Evolutionary conservation across 2,797 vertebrate species (phyloP).

Genomic region (Sebastes minor): DNA sequence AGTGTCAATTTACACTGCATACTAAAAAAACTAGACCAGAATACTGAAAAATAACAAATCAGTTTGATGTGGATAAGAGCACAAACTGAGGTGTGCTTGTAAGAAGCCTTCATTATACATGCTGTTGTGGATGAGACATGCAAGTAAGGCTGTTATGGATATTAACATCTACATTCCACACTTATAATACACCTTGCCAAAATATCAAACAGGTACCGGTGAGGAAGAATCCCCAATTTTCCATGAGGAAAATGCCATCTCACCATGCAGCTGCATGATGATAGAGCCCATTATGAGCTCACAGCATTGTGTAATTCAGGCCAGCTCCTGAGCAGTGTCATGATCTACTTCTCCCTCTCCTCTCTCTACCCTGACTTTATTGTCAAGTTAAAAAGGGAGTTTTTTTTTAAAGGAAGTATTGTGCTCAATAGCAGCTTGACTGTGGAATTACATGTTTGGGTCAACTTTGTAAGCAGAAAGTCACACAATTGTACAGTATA

Average conservation of each 20-base stretch:
- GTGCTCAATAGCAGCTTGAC: background rate
- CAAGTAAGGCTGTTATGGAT: background rate
- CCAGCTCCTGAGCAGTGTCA: background rate
- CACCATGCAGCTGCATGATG: background rate
- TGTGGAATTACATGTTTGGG: background rate
- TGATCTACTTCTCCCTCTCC: background rate
- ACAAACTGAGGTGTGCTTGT: background rate
- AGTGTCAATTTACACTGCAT: background rate
- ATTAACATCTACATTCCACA: background rate
- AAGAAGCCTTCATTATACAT: background rate
- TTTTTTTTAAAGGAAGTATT: background rate
- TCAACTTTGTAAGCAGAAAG: background rate
- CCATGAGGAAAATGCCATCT: background rate
- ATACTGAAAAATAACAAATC: background rate
- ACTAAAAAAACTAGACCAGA: no score
- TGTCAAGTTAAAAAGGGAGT: background rate
- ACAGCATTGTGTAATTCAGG: constrained; percentile 4
- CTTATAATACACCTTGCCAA: background rate
- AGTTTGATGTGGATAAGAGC: background rate
- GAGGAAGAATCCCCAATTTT: background rate
- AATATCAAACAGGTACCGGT: background rate
- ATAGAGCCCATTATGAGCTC: constrained; percentile 9
- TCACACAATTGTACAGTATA: background rate
- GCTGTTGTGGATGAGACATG: background rate
- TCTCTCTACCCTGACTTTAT: background rate